These are phyloP conservation scores for Gortyna flavago DNA, from an alignment of 2,888 invertebrate genomes.

Conservation along the genomic window DNA sequence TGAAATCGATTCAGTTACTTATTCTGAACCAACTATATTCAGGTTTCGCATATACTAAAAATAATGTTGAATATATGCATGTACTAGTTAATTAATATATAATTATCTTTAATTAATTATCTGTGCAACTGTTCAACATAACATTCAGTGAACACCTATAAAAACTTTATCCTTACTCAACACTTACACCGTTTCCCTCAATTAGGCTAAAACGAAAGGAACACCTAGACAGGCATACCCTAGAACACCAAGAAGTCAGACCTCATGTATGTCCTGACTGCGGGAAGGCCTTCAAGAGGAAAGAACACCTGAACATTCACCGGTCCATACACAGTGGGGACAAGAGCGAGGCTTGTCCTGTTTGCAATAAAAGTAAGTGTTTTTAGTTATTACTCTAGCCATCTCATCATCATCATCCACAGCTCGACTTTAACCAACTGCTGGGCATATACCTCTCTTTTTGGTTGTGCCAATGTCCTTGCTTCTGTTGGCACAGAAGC, in stretches of 20 bases:
- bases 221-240: conserved; percentile 93
- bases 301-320: conserved; percentile 95
- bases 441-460: too few relatives aligned
- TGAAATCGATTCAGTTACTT: too few relatives aligned
- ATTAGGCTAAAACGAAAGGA: conserved; percentile 92
- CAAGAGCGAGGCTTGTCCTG: conserved; percentile 93
- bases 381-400: background rate
- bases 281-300: conserved; percentile 94
- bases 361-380: conserved; percentile 92
- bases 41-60: too few relatives aligned
- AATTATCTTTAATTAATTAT: too few relatives aligned
- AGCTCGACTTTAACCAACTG: too few relatives aligned
- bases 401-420: too few relatives aligned
- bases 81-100: too few relatives aligned
- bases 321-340: conserved; percentile 94
- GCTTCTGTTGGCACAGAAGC: too few relatives aligned
- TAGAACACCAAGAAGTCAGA: conserved; percentile 93
- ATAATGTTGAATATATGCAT: too few relatives aligned
- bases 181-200: background rate
- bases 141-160: background rate
- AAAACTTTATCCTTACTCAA: background rate
- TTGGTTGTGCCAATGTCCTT: too few relatives aligned
- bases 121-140: background rate
- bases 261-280: conserved; percentile 94
- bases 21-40: too few relatives aligned